A percentile compares a stretch with the other conserved stretches of the same genome.
phyloP scores from a whole-genome alignment of 1,140 invertebrate genomes.

The Schlechtendalia chinensis region DNA sequence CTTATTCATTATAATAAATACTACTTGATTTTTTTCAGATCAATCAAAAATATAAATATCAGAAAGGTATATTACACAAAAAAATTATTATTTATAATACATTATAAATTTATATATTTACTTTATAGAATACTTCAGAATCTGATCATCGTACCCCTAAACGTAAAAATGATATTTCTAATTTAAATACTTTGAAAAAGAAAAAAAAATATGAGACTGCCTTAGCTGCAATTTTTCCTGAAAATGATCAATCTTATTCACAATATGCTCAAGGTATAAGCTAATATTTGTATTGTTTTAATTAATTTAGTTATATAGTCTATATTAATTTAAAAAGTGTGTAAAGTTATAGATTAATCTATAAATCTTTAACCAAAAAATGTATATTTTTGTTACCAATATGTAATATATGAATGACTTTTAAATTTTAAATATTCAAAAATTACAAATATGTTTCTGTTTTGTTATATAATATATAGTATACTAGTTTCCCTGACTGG shows the following conservation, averaged over 20 bases:
- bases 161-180: conserved; percentile 37
- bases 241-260: conserved; percentile 42
- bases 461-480: no score
- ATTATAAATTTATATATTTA: not conserved
- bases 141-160: conserved; percentile 33
- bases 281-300: not conserved
- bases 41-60: conserved; percentile 29
- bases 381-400: no score
- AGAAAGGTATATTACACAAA: conserved; percentile 36
- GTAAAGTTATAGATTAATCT: not conserved
- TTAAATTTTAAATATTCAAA: no score
- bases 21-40: conserved; percentile 5
- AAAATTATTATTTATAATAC: not conserved
- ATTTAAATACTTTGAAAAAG: conserved; percentile 15
- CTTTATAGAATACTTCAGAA: conserved; percentile 28
- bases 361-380: no score
- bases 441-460: no score
- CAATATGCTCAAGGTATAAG: conserved; percentile 37
- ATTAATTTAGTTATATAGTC: not conserved
- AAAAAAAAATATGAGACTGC: conserved; percentile 47
- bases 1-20: not conserved
- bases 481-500: no score
- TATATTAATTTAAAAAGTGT: not conserved
- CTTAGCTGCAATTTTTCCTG: conserved; percentile 41
- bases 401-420: no score